Base-by-base conservation (phyloP, 2,113 vertebrate species). In the Nothocercus nigrocapillus region DNA sequence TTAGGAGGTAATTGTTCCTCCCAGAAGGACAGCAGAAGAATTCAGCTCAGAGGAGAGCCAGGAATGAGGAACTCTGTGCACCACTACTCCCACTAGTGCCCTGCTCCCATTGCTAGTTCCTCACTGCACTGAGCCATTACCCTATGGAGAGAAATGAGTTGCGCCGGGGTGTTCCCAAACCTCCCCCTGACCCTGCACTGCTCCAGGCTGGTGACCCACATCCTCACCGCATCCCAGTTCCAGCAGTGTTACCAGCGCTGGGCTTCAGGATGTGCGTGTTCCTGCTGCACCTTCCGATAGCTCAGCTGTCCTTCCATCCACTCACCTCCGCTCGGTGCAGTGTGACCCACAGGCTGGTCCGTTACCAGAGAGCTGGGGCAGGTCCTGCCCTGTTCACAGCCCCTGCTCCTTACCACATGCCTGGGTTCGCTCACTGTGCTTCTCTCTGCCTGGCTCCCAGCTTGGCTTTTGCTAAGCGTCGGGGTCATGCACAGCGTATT, bases 401-500 rank as follows among this genome's bases (percentile, higher is more conserved):
- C 64, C 40, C 61, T 63, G 75, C 72, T 77, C 61, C 93, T 93
- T 88, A 85, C 87, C 85, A 70, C 0, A 3, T 47, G 25, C 34
- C 36, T 70, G 78, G 67, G 61, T 63, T 81, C 68, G 69, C 72
- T 92, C 81, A 78, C 83, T 59, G 82, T 92, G 69, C 83, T 89
- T 73, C 80, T 64, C 81, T 69, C 77, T 42, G 84, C 94, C 79
- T 82, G 89, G 94, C 73, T 90, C 73, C 90, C 68, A 87, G 85
- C 69, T 83, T 36, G 91, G 86, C 44, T 94, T 81, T 80, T 3
- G 2, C 67, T 94, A 47, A 96, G 82, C 40, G 0, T 2, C 56
- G 67, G 56, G 85, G 92, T 94, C 96, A 93, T 16, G 66, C 92
- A 95, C 85, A 95, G 58, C 0, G 85, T 90, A 97, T 97, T 97